A percentile compares a stretch with the other conserved stretches of the same genome.
Conservation (phyloP, 92 coral and sea anemone genomes). For the Pocillopora grandis region DNA sequence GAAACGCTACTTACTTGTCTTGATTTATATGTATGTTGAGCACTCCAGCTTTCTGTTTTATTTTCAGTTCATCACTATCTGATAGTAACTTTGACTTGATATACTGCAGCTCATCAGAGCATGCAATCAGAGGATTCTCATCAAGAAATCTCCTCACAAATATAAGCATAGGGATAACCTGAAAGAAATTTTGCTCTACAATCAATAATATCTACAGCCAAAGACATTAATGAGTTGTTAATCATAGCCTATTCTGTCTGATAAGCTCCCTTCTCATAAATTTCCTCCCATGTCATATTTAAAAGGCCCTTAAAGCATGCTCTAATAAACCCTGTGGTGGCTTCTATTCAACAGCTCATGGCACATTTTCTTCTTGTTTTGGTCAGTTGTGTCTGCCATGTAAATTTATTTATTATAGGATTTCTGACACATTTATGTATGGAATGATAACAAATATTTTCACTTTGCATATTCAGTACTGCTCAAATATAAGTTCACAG, state of each 20-base stretch:
- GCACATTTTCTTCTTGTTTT: too few relatives aligned
- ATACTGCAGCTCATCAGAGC: slow-evolving; percentile 90
- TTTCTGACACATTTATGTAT: neutral
- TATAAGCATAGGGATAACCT: slow-evolving; percentile 67
- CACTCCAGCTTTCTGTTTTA: slow-evolving; percentile 89
- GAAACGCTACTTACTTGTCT: slow-evolving; percentile 57
- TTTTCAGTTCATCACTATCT: slow-evolving; percentile 79
- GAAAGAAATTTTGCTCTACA: neutral
- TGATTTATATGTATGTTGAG: slow-evolving; percentile 68
- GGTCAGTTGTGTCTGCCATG: too few relatives aligned
- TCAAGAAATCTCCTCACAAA: slow-evolving; percentile 92
- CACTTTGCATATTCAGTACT: neutral
- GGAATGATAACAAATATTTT: neutral
- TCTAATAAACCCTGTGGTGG: too few relatives aligned
- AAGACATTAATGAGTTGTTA: too few relatives aligned
- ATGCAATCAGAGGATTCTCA: slow-evolving; percentile 92
- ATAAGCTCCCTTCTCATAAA: too few relatives aligned
- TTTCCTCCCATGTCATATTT: too few relatives aligned
- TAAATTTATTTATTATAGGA: too few relatives aligned
- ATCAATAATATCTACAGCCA: neutral
- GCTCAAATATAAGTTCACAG: too few relatives aligned
- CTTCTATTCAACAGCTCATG: too few relatives aligned
- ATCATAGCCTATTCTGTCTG: too few relatives aligned
- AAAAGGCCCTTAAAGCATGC: too few relatives aligned
- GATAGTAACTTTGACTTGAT: slow-evolving; percentile 75